A percentile compares a stretch with the other conserved stretches of the same genome.
phyloP scores from a whole-genome alignment of 2,888 invertebrate species.

The Pantelozetes paolii region DNA sequence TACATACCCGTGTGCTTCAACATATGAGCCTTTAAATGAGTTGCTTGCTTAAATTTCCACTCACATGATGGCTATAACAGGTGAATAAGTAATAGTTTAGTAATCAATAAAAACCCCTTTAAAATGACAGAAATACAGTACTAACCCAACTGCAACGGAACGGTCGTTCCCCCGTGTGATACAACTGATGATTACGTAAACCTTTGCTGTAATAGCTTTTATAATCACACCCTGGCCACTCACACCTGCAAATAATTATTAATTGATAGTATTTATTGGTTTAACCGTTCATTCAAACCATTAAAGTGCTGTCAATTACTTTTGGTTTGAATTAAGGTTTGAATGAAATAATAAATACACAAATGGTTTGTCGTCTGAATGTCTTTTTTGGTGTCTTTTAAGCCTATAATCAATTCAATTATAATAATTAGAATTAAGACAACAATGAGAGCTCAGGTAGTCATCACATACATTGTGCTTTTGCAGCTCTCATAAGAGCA shows the following conservation, averaged over 20 bases:
- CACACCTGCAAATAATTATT: background rate
- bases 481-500: background rate
- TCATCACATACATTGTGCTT: background rate
- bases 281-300: too few species aligned
- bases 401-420: constrained; percentile 20
- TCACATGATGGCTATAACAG: too few species aligned
- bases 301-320: background rate
- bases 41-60: background rate
- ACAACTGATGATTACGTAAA: background rate
- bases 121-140: too few species aligned
- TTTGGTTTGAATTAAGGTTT: too few species aligned
- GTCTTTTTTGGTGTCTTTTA: background rate
- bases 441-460: background rate
- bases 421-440: background rate
- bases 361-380: background rate
- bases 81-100: too few species aligned
- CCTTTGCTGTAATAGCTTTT: background rate
- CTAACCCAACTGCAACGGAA: background rate
- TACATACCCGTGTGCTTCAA: background rate
- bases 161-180: constrained; percentile 9
- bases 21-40: constrained; percentile 14
- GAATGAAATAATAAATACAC: background rate
- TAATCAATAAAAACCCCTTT: too few species aligned
- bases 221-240: constrained; percentile 22
- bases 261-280: too few species aligned